These are phyloP conservation scores for Oscheius sp. DNA, from an alignment of 2,888 invertebrate species.

Conservation along the genomic window DNA sequence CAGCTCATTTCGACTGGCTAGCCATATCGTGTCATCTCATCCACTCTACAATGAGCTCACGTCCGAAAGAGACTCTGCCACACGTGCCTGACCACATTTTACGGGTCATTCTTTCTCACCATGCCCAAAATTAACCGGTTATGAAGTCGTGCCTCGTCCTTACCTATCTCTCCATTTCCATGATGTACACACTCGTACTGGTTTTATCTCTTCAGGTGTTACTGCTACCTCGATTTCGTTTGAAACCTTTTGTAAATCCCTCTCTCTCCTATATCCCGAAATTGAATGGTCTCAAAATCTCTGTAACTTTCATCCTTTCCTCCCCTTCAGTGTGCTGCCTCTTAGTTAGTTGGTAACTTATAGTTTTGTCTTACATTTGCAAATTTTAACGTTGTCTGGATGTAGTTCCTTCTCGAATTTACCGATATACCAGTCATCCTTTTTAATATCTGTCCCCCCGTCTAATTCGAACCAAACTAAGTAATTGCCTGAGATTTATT, in stretches of 20 bases:
- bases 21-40: slow-evolving; percentile 24
- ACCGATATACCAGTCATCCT: too few relatives aligned
- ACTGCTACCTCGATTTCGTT: slow-evolving; percentile 21
- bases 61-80: slow-evolving; percentile 10
- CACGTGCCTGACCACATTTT: slow-evolving; percentile 16
- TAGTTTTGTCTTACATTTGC: neutral
- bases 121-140: slow-evolving; percentile 25
- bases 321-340: too few relatives aligned
- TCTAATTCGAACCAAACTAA: slow-evolving; percentile 4
- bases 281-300: slow-evolving; percentile 10
- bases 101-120: slow-evolving; percentile 27
- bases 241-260: slow-evolving; percentile 17
- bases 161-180: neutral
- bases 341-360: too few relatives aligned
- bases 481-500: slow-evolving; percentile 13
- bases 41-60: neutral
- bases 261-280: neutral
- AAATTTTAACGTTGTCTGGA: slow-evolving; percentile 14
- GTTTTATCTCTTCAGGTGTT: slow-evolving; percentile 16
- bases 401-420: too few relatives aligned
- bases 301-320: slow-evolving; percentile 10
- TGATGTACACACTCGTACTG: slow-evolving; percentile 9
- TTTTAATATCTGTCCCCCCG: neutral
- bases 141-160: neutral
- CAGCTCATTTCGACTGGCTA: slow-evolving; percentile 20